A percentile compares a stretch with the other conserved stretches of the same genome.
These are phyloP conservation scores for Centruroides sculpturatus DNA, from an alignment of 1,140 invertebrate genomes.

Conservation along the genomic window DNA sequence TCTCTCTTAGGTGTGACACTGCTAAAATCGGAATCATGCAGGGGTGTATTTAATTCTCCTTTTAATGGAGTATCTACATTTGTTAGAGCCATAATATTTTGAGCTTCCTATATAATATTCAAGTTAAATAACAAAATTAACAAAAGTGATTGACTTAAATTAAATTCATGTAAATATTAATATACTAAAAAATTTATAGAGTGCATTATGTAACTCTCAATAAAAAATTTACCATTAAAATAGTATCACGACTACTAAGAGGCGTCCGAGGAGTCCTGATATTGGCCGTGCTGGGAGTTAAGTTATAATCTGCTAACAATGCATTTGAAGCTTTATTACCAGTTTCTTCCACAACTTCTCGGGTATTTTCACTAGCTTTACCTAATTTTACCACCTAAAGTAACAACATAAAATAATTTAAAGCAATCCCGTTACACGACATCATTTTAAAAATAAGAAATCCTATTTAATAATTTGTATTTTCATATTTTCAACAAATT, in stretches of 20 bases:
- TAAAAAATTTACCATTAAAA: constrained; percentile 35
- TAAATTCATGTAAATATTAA: too few species aligned
- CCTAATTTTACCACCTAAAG: constrained; percentile 90
- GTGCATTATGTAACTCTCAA: constrained; percentile 22
- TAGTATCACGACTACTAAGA: constrained; percentile 43
- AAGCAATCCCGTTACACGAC: too few species aligned
- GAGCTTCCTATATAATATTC: constrained; percentile 64
- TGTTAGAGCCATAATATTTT: constrained; percentile 94
- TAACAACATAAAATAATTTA: background rate
- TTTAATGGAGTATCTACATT: constrained; percentile 96
- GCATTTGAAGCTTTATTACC: constrained; percentile 66
- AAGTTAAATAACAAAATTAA: too few species aligned
- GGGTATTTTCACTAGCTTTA: constrained; percentile 80
- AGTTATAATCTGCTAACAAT: constrained; percentile 78
- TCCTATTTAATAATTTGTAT: too few species aligned
- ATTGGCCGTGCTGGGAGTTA: constrained; percentile 47
- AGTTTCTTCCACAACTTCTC: constrained; percentile 75
- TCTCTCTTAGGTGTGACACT: constrained; percentile 59
- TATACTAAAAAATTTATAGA: too few species aligned
- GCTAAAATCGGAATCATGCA: constrained; percentile 76
- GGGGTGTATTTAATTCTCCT: constrained; percentile 81
- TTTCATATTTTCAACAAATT: too few species aligned
- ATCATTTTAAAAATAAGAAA: too few species aligned
- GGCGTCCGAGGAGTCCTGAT: constrained; percentile 75
- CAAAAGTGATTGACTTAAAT: too few species aligned